Evolutionary conservation across 2,113 vertebrate genomes (phyloP), one percentile per base, ranked within the genome.

Genomic region (Mormoops blainvillei): DNA sequence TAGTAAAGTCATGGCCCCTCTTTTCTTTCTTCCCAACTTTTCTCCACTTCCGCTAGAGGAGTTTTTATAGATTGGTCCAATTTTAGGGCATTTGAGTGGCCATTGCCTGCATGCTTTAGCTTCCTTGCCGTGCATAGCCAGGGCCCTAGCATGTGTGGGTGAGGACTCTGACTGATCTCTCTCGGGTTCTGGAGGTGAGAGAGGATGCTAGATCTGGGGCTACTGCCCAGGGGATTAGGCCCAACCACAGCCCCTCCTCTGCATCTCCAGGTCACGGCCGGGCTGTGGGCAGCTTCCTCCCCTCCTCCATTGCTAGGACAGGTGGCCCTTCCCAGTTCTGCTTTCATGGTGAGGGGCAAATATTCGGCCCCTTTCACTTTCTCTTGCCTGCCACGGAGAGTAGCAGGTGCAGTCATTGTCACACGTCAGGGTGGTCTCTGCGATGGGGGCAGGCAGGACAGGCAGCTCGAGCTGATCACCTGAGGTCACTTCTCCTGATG

Each of bases 321-420:
- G 96, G 81, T 96, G 96, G 94, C 52, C 74, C 94, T 80, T 4
- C 0, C 28, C 56, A 90, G 91, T 97, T 97, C 94, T 96, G 87
- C 96, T 96, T 97, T 96, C 91, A 31, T 12, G 41, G 20, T 48
- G 81, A n/a, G 76, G 63, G 68, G 80, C 58, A 86, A 91, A 83
- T 10, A 28, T 67, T 91, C 41, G 68, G 33, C 43, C 28, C 83
- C 80, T 97, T 83, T 96, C 90, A 95, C 78, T 96, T 89, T 87
- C 90, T 94, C 54, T 48, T 15, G 12, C 74, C 94, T 19, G 20
- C 33, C 65, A 87, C 7, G 26, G 89, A 91, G 74, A 91, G 78
- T 19, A 41, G 88, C 95, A 96, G 92, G 38, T 95, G 91, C 78
- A 70, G 73, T 8, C 36, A 13, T 38, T 68, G 43, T 91, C 70